A percentile compares a stretch with the other conserved stretches of the same genome.
phyloP scores from a whole-genome alignment of 2,888 invertebrate species.

The Lycophotia porphyrea region DNA sequence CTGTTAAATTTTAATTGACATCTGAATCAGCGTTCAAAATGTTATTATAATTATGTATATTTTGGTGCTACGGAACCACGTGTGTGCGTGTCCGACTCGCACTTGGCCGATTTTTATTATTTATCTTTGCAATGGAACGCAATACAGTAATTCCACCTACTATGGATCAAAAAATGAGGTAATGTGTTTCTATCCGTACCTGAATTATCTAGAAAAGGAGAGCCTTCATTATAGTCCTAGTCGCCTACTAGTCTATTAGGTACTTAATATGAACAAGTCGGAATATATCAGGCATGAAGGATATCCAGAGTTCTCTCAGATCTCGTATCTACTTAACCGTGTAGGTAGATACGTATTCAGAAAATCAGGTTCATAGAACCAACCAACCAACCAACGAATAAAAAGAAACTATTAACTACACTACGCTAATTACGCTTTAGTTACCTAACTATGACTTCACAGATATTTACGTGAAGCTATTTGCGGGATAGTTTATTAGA shows the following conservation, averaged over 20 bases:
- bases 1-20: too few relatives aligned
- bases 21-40: too few relatives aligned
- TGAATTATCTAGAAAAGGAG: not conserved
- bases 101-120: not conserved
- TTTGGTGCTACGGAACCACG: too few relatives aligned
- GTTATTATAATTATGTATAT: too few relatives aligned
- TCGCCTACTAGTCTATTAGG: not conserved
- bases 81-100: too few relatives aligned
- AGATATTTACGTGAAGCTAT: conserved; percentile 13
- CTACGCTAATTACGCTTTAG: not conserved
- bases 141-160: not conserved
- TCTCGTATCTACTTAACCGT: not conserved
- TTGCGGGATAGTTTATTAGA: too few relatives aligned
- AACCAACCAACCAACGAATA: too few relatives aligned
- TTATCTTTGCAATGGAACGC: not conserved
- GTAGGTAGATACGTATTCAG: not conserved
- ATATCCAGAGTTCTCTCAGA: too few relatives aligned
- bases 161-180: not conserved
- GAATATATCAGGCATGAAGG: not conserved
- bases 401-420: not conserved
- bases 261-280: not conserved
- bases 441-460: not conserved
- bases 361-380: not conserved
- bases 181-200: not conserved
- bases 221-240: not conserved